phyloP scores from a whole-genome alignment of 1,140 invertebrate species.

The Phortica variegata region DNA sequence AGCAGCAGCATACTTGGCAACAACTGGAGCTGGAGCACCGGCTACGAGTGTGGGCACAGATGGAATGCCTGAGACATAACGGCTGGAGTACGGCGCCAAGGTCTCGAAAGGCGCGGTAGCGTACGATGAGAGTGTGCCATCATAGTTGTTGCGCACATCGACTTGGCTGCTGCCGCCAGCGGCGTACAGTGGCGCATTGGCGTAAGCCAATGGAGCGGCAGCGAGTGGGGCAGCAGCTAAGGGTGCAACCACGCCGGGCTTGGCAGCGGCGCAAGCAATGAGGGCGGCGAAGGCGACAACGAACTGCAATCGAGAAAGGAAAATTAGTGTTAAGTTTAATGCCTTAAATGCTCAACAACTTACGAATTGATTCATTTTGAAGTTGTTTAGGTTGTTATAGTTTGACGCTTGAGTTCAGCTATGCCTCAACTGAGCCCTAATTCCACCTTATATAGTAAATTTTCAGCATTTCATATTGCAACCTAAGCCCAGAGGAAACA shows the following conservation, averaged over 20 bases:
- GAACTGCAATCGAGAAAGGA: constrained; percentile 18
- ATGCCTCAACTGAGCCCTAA: constrained; percentile 21
- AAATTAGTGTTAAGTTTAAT: neutral
- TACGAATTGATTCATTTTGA: constrained; percentile 53
- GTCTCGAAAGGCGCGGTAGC: constrained; percentile 50
- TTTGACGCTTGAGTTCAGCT: constrained; percentile 20
- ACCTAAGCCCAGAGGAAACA: too few species aligned
- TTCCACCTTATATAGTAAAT: constrained; percentile 35
- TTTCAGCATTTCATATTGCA: too few species aligned
- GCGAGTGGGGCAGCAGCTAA: constrained; percentile 41
- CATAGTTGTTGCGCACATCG: constrained; percentile 48
- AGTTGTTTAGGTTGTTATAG: constrained; percentile 10
- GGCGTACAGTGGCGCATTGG: constrained; percentile 46
- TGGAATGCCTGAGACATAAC: constrained; percentile 55
- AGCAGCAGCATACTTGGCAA: constrained; percentile 34
- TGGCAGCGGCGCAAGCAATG: constrained; percentile 38
- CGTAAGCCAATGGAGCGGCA: constrained; percentile 45
- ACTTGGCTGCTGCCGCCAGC: constrained; percentile 49
- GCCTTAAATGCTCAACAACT: constrained; percentile 13
- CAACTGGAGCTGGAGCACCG: constrained; percentile 2
- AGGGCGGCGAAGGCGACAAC: constrained; percentile 40
- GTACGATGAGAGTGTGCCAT: constrained; percentile 47
- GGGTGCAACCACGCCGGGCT: constrained; percentile 41
- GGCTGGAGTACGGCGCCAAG: constrained; percentile 58
- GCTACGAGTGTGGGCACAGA: constrained; percentile 28